Base-by-base conservation (phyloP, 2,797 vertebrate species). In the Sylvia borin region DNA sequence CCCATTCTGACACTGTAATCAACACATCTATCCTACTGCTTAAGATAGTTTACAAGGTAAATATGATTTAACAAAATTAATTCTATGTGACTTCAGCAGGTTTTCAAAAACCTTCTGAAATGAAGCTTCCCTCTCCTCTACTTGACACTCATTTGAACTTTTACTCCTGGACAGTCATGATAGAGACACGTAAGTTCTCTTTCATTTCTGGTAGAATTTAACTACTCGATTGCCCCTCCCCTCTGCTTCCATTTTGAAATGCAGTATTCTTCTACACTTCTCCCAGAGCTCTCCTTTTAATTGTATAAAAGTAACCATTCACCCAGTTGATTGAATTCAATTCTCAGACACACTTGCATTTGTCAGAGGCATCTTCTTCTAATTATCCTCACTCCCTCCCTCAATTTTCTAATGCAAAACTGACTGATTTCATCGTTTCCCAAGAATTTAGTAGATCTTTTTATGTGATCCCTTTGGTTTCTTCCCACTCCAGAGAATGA, bases 81-180 rank as follows among this genome's bases (percentile, higher is more conserved):
- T 83, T 85, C 34, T 70, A 71, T 36, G 31, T 26, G 26, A 80
- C 40, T 67, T 24, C 11, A 77, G 65, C 17, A 16, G 22, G 22
- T 55, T 84, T 92, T 70, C n/a, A 80, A 91, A 89, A 90, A 9
- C 25, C 29, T 72, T 82, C 42, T 43, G 51, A 92, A 85, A 75
- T 12, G 6, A 86, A 81, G 20, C 13, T 43, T 82, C 31, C 62
- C 27, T 58, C 32, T 53, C 38, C 42, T 62, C 45, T 84, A 36
- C 40, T 54, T 62, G 36, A 62, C 29, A 47, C 7, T 50, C 26
- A 76, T 53, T 76, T 73, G 26, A 79, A 15, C 25, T 71, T 58
- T 64, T 43, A 64, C 29, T 92, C 36, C 42, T 26, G 47, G 51
- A 80, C 31, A 86, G 29, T 14, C 31, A 65, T 25, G 16, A 29